A percentile compares a stretch with the other conserved stretches of the same genome.
phyloP scores from a whole-genome alignment of 1,140 invertebrate species.

The Phenacoccus solenopsis region DNA sequence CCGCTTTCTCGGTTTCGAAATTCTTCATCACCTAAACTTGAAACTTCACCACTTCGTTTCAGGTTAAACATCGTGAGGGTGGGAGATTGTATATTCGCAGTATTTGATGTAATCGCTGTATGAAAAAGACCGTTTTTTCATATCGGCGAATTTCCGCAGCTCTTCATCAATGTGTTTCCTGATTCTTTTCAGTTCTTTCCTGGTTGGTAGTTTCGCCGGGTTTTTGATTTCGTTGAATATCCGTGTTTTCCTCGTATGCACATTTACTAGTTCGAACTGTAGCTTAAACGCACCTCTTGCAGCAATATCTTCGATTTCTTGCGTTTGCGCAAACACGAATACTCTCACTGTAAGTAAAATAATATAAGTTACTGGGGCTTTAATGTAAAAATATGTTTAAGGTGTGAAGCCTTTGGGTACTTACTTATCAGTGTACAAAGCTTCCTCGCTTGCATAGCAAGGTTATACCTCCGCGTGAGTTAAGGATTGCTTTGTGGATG shows the following conservation, averaged over 20 bases:
- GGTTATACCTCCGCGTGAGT: neutral
- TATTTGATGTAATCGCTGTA: too few species aligned
- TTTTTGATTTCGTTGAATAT: neutral
- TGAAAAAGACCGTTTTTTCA: too few species aligned
- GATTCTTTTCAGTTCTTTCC: too few species aligned
- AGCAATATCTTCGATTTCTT: neutral
- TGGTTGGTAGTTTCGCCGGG: neutral
- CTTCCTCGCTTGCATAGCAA: neutral
- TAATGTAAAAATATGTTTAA: neutral
- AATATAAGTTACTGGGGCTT: neutral
- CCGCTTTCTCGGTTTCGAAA: too few species aligned
- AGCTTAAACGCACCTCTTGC: neutral
- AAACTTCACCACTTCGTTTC: neutral
- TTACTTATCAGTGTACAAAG: neutral
- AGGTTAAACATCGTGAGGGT: neutral
- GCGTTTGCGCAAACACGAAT: neutral
- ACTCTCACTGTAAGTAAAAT: neutral
- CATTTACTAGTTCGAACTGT: neutral
- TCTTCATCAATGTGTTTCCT: too few species aligned
- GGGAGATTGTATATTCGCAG: neutral
- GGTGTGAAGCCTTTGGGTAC: neutral
- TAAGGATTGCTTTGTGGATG: neutral
- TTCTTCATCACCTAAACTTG: too few species aligned
- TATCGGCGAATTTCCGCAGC: too few species aligned
- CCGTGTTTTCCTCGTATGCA: neutral